phyloP scores from a whole-genome alignment of 2,113 vertebrate genomes.

The Hucho hucho region DNA sequence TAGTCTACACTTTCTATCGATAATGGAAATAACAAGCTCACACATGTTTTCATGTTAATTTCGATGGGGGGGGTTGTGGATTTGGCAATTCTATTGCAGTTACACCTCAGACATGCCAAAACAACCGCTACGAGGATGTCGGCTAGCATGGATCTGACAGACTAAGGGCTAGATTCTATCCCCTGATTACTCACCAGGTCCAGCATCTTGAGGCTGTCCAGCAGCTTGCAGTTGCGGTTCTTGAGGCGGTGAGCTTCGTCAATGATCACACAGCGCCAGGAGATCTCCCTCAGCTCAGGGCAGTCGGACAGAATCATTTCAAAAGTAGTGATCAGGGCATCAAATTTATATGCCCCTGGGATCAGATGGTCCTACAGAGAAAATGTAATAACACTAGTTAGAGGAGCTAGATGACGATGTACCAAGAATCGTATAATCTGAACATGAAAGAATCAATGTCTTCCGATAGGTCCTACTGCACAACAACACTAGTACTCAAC shows the following conservation, averaged over 20 bases:
- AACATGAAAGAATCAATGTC: too few species aligned
- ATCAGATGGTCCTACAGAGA: constrained; percentile 82
- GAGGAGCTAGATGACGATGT: neutral
- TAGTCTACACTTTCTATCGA: too few species aligned
- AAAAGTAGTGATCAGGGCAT: constrained; percentile 93
- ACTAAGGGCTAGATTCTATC: neutral
- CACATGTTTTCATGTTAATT: too few species aligned
- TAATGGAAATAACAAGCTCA: too few species aligned
- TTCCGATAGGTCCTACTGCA: too few species aligned
- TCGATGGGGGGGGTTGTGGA: too few species aligned
- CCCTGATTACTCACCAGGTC: constrained; percentile 71
- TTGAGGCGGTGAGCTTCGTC: constrained; percentile 94
- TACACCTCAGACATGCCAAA: too few species aligned
- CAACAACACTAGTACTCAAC: neutral
- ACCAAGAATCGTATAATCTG: too few species aligned
- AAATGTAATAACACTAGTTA: neutral
- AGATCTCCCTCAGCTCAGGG: constrained; percentile 90
- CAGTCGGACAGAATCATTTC: constrained; percentile 95
- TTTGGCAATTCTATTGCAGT: too few species aligned
- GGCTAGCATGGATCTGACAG: too few species aligned
- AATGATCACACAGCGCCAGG: constrained; percentile 93
- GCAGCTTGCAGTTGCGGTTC: constrained; percentile 94
- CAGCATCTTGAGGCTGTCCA: constrained; percentile 94
- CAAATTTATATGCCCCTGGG: constrained; percentile 91
- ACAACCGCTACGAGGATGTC: too few species aligned